Percentiles rank a stretch among this genome's conserved stretches.
These are phyloP conservation scores for Helleia helle DNA, from an alignment of 2,888 invertebrate species.

Conservation along the genomic window DNA sequence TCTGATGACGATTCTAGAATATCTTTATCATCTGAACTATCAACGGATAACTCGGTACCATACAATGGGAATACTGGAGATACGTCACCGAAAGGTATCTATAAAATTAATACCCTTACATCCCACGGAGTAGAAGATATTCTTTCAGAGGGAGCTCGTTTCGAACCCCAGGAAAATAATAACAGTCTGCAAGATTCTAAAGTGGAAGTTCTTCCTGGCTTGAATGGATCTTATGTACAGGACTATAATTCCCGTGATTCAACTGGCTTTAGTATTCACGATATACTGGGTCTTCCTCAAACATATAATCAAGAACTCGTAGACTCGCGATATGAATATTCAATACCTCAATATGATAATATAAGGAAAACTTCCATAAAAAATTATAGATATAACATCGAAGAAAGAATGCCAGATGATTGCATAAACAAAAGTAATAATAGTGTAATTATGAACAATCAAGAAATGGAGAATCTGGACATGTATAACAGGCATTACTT, in stretches of 20 bases:
- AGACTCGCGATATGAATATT: constrained; percentile 34
- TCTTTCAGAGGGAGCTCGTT: constrained; percentile 44
- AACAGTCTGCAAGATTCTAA: constrained; percentile 43
- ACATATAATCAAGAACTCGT: constrained; percentile 46
- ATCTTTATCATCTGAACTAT: constrained; percentile 40
- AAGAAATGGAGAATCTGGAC: constrained; percentile 38
- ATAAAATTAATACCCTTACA: constrained; percentile 34
- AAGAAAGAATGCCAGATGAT: constrained; percentile 41
- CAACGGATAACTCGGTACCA: constrained; percentile 29
- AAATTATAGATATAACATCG: constrained; percentile 43
- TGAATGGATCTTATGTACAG: constrained; percentile 47
- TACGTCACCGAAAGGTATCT: constrained; percentile 28
- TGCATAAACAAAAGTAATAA: constrained; percentile 35
- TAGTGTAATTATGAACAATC: constrained; percentile 29
- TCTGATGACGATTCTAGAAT: constrained; percentile 48
- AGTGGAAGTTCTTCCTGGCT: constrained; percentile 40
- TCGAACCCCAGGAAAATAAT: constrained; percentile 33
- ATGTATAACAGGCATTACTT: constrained; percentile 42
- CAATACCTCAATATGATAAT: constrained; percentile 40
- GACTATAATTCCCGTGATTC: constrained; percentile 68
- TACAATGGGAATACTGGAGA: constrained; percentile 26
- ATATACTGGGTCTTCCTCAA: constrained; percentile 61
- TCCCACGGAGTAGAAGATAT: constrained; percentile 62
- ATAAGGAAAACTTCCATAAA: constrained; percentile 55
- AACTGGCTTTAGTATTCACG: constrained; percentile 64